These are phyloP conservation scores for Drosophila buzzatii DNA, from an alignment of 2,888 invertebrate genomes.

Conservation along the genomic window DNA sequence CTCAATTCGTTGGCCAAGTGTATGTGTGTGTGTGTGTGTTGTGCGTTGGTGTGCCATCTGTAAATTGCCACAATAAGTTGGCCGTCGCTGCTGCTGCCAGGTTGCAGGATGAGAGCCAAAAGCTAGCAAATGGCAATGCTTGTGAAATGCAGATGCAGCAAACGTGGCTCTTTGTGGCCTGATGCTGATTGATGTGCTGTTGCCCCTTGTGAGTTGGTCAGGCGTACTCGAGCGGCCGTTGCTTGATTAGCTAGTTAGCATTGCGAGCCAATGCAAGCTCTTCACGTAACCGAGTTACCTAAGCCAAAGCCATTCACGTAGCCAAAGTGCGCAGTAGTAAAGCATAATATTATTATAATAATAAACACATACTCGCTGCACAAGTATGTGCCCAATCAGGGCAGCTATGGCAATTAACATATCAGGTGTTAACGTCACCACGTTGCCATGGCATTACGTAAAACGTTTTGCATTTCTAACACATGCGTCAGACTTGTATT, in stretches of 20 bases:
- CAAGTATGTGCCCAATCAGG: neutral
- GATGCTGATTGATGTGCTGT: slow-evolving; percentile 41
- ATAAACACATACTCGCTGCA: neutral
- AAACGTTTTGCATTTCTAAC: neutral
- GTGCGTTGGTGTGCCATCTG: slow-evolving; percentile 40
- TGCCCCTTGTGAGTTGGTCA: slow-evolving; percentile 29
- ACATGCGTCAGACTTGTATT: too few species aligned
- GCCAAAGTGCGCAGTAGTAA: neutral
- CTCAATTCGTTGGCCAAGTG: slow-evolving; percentile 63
- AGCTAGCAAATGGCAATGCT: slow-evolving; percentile 12
- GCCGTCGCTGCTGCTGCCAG: slow-evolving; percentile 37
- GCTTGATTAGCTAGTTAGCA: slow-evolving; percentile 34
- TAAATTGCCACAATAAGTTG: slow-evolving; percentile 73
- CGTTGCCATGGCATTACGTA: neutral
- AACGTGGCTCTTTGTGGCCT: slow-evolving; percentile 6
- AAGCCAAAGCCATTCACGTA: slow-evolving; percentile 30
- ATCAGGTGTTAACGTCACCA: slow-evolving; percentile 4
- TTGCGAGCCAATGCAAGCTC: slow-evolving; percentile 15
- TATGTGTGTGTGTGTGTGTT: slow-evolving; percentile 1
- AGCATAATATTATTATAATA: neutral
- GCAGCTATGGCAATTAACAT: slow-evolving; percentile 5
- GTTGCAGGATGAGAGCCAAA: slow-evolving; percentile 40
- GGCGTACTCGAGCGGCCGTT: neutral
- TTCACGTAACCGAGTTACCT: slow-evolving; percentile 57
- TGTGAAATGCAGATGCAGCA: slow-evolving; percentile 25